Evolutionary conservation across 2,888 invertebrate genomes (phyloP).

Genomic region (Sphaeridia pumilis): DNA sequence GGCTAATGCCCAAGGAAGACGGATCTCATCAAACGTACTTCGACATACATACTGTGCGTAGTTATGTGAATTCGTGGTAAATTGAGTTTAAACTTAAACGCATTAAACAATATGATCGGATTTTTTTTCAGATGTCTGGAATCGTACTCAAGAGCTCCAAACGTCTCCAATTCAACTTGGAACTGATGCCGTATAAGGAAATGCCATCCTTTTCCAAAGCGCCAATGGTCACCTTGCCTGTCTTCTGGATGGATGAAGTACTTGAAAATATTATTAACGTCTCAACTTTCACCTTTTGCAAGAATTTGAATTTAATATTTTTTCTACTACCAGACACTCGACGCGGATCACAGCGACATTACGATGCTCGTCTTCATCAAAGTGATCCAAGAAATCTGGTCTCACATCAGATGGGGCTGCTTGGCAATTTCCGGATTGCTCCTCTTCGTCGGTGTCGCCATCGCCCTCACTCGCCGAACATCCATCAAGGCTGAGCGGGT

Average conservation of each 20-base stretch:
- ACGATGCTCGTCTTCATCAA: slow-evolving; percentile 14
- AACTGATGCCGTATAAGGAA: slow-evolving; percentile 23
- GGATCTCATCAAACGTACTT: slow-evolving; percentile 28
- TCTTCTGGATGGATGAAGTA: slow-evolving; percentile 35
- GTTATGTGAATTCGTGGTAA: too few relatives aligned
- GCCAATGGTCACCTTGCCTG: slow-evolving; percentile 26
- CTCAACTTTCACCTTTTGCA: too few relatives aligned
- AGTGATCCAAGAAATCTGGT: slow-evolving; percentile 15
- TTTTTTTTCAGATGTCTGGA: slow-evolving; percentile 34
- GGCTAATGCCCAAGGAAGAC: slow-evolving; percentile 23
- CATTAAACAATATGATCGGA: too few relatives aligned
- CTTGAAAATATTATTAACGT: too few relatives aligned
- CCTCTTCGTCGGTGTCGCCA: slow-evolving; percentile 12
- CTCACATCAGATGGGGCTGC: slow-evolving; percentile 14
- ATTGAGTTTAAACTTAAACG: too few relatives aligned
- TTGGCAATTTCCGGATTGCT: slow-evolving; percentile 12
- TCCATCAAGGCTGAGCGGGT: slow-evolving; percentile 15
- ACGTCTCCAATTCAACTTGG: slow-evolving; percentile 27
- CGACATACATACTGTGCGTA: slow-evolving; percentile 27
- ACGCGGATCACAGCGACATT: slow-evolving; percentile 15
- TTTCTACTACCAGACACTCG: slow-evolving; percentile 18
- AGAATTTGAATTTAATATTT: too few relatives aligned
- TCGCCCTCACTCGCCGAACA: slow-evolving; percentile 12
- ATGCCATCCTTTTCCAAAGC: slow-evolving; percentile 24
- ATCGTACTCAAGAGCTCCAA: slow-evolving; percentile 26